phyloP scores from a whole-genome alignment of 2,113 vertebrate species.

The Miniopterus natalensis region DNA sequence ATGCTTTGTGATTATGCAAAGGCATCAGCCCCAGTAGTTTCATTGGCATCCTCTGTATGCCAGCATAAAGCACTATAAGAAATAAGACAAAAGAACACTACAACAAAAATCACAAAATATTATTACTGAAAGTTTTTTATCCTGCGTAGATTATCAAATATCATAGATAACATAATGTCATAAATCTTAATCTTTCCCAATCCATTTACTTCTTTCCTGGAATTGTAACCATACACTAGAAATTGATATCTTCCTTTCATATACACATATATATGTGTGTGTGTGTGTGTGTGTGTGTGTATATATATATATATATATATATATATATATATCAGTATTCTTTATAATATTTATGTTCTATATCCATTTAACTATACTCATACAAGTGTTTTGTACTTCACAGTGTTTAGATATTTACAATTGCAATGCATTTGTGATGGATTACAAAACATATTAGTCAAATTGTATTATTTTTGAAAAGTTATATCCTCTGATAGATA shows the following conservation, averaged over 20 bases:
- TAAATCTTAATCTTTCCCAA: background rate
- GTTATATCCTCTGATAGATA: background rate
- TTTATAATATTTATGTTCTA: background rate
- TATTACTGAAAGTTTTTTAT: background rate
- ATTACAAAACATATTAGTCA: background rate
- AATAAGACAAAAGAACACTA: background rate
- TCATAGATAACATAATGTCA: background rate
- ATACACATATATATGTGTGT: too few relatives aligned
- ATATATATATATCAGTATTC: background rate
- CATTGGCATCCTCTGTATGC: constrained; percentile 58
- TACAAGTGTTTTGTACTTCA: background rate
- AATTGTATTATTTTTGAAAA: constrained; percentile 4
- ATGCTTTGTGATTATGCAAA: constrained; percentile 66
- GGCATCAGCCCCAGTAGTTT: constrained; percentile 56
- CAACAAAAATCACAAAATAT: background rate
- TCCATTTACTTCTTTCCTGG: background rate
- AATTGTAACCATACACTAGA: background rate
- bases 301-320: too few relatives aligned
- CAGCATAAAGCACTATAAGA: constrained; percentile 6
- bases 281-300: too few relatives aligned
- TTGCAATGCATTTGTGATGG: background rate
- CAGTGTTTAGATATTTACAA: background rate
- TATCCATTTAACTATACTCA: background rate
- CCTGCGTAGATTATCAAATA: background rate
- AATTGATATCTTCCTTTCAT: background rate